Base-by-base conservation (phyloP, 2,888 invertebrate species). In the Dynastes hyllus region DNA sequence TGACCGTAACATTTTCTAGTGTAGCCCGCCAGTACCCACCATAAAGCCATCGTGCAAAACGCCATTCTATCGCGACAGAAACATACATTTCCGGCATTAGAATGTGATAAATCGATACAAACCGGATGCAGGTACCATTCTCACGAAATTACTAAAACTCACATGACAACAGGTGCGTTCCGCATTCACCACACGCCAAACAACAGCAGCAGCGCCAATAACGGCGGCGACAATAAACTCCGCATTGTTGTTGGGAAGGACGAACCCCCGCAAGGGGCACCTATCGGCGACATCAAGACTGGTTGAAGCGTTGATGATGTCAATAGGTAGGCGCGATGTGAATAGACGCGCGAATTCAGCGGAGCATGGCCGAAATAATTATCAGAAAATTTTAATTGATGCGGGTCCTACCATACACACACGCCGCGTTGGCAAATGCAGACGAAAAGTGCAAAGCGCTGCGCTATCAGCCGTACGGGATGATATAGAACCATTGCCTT, bases 121-220 rank as follows among this genome's bases (percentile, higher is more conserved):
- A 69, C 77, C 65, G 77, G 77, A 77, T 77, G 77, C 77, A 77
- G 77, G 77, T 55, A 77, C 77, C 77, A 69, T 77, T 77, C 69
- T 77, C 77, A 77, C 66, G 67, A 58, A 69, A 77, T 69, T 77
- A 77, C 66, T 69, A 58, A 77, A 77, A 77, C 77, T 69, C 69
- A 51, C 69, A 51, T 51, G 27, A 77, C 77, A 69, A 77, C 77
- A 77, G 77, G 77, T 77, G 77, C 67, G 58, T 53, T 77, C 69
- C 63, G 69, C 51, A 51, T 69, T 45, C 40, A 29, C 5, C 45
- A 0, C 13, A 53, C 29, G 1, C 51, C 11, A n/a, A n/a, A 51
- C 53, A 69, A 69, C 22, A 51, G 37, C 9, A 51, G 22, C 50
- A 50, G 11, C 45, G 66, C 37, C 40, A 66, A 51, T 29, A 69